phyloP scores from a whole-genome alignment of 2,888 invertebrate species.

The Drosophila sordidula region DNA sequence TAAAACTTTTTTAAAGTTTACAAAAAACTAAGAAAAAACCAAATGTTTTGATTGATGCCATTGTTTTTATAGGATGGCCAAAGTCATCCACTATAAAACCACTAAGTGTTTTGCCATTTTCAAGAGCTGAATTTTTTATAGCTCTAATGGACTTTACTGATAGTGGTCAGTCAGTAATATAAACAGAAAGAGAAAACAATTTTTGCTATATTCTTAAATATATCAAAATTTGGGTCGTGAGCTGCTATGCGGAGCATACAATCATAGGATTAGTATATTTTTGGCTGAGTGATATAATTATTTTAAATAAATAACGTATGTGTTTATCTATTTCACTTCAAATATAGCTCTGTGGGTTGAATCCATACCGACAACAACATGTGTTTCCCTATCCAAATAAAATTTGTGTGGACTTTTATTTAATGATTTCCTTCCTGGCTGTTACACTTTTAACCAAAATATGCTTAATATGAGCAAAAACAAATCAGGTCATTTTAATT shows the following conservation, averaged over 20 bases:
- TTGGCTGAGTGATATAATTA: too few relatives aligned
- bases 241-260: too few relatives aligned
- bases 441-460: background rate
- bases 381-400: too few relatives aligned
- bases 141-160: constrained; percentile 26
- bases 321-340: background rate
- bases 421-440: background rate
- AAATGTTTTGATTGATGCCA: constrained; percentile 23
- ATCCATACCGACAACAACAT: too few relatives aligned
- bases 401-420: background rate
- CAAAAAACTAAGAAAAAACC: background rate
- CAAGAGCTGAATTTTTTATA: constrained; percentile 19
- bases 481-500: background rate
- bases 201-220: too few relatives aligned
- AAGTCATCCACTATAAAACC: constrained; percentile 28
- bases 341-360: too few relatives aligned
- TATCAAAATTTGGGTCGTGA: too few relatives aligned
- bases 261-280: too few relatives aligned
- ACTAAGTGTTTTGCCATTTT: constrained; percentile 26
- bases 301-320: background rate
- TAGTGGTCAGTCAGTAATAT: background rate
- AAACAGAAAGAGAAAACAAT: background rate
- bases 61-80: constrained; percentile 18
- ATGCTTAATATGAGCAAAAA: background rate
- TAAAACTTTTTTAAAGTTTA: constrained; percentile 2